Base-by-base conservation (phyloP, 2,888 invertebrate genomes). In the Stenoptilia bipunctidactyla region DNA sequence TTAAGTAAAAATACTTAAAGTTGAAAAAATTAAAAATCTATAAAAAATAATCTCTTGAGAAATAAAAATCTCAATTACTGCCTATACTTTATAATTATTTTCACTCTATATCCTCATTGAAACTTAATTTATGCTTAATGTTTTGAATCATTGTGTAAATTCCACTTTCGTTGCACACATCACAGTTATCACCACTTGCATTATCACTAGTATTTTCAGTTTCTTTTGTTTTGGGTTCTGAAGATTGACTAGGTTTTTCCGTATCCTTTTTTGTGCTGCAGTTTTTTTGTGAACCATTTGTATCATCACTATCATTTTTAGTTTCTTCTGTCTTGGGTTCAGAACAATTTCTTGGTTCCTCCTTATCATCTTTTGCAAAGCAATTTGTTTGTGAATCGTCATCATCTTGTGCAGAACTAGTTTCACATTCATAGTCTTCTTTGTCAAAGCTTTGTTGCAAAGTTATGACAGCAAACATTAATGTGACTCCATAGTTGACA, bases 401-500 rank as follows among this genome's bases (percentile, higher is more conserved):
- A 13, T 47, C 39, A 36, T 38, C 40, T 13, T 40, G 30, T 27
- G 37, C 8, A 25, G 9, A 13, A 25, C 33, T 36, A 9, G 27
- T 8, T 5, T 39, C 44, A 15, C 38, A 5, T 30, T 36, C 9
- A 15, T 25, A 37, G 34, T 52, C 53, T 42, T 67, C 64, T 38
- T 48, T 49, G 45, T 79, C 61, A 55, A 76, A 68, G 10, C 87
- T 38, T 53, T 90, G 90, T 54, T 90, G 89, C 5, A 85, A 14
- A 2, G 86, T 84, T 15, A 90, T 79, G 2, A 87, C 45, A 2
- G 73, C 60, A 51, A 89, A 86, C 47, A 86, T 77, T 4, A 75
- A 61, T 12, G 87, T 73, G 34, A 90, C 70, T 15, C 88, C 71
- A 53, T 86, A 87, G 54, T 87, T 88, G 5, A 91, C 73, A 12